Percentiles rank a stretch among this genome's conserved stretches.
Conservation (phyloP, 2,113 vertebrate species). For the Coptodon rendalli region DNA sequence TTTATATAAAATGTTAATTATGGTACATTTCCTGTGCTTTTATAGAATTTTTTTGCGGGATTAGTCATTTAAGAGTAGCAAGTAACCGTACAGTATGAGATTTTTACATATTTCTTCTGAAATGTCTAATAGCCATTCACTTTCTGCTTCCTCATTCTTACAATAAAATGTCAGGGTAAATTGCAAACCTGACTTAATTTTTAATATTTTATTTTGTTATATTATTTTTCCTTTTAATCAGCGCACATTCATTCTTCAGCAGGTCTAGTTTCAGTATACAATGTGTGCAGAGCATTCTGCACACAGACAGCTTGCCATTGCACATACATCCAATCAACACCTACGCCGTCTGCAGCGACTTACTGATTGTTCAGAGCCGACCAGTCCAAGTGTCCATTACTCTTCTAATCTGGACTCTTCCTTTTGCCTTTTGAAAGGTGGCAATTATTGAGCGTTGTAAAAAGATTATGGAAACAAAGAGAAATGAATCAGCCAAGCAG, state of each 20-base stretch:
- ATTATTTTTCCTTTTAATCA: not conserved
- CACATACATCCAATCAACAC: not conserved
- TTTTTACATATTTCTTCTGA: not conserved
- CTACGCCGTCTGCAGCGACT: not conserved
- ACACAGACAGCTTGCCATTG: not conserved
- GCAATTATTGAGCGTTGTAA: conserved; percentile 36
- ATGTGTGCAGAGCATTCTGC: not conserved
- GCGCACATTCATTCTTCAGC: not conserved
- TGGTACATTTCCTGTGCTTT: not conserved
- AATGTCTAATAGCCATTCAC: not conserved
- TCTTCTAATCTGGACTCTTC: not conserved
- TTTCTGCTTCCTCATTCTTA: not conserved
- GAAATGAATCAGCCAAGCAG: conserved; percentile 38
- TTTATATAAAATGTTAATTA: not conserved
- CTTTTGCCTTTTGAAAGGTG: not conserved
- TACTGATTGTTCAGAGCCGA: not conserved
- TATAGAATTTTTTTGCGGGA: fast-evolving
- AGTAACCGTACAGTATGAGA: not conserved
- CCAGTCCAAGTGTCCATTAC: not conserved
- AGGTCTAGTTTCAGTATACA: not conserved
- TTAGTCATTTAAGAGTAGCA: not conserved
- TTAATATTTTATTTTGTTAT: fast-evolving
- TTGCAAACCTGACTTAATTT: not conserved
- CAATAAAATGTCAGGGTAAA: not conserved
- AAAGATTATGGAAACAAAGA: conserved; percentile 34